Evolutionary conservation across 2,113 vertebrate species (phyloP), one percentile per base, ranked within the genome.

Genomic region (Chaenogobius annularis): DNA sequence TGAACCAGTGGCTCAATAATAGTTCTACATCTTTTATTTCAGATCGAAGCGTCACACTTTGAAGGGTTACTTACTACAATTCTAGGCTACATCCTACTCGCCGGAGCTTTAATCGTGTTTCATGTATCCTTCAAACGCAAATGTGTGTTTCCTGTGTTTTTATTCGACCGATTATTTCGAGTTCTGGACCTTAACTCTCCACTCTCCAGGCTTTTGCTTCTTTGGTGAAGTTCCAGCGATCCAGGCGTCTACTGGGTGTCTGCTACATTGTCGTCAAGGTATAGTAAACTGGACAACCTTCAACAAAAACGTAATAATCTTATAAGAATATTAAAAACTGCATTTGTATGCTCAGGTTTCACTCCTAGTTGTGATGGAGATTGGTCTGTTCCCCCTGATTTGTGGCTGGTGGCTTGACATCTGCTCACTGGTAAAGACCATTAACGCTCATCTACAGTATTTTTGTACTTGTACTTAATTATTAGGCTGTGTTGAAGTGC

Each of bases 211-310:
- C 94, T 0, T 86, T 98, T 78, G 97, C 96, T 73, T 96, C 97
- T 5, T 92, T 99, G 70, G 94, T 99, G 58, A 95, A 94, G 80
- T 98, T 98, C 79, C 96, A 98, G 69, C 91, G 96, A 70, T 97
- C 96, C 20, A 94, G 95, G 50, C 95, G 95, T 17, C 92, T 99
- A 70, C 85, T 99, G 71, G 97, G 97, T 55, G 96, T 99, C 72
- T 98, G 96, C 93, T 99, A 99, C 83, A 96, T 99, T 82, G 97
- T 98, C 73, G 95, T 99, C 58, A 99, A 99, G 97, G 97, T 99
- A 94, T 10, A 94, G 61, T 31, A 26, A 56, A 0, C 43, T 4
- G 44, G 10, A 15, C 35, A 26, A 35, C 7, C 23, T 52, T 48
- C 11, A 59, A 72, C 69, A 61, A 7, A 66, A 40, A 48, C 77